Evolutionary conservation across 2,797 vertebrate genomes (phyloP).

Genomic region (Tapera naevia): DNA sequence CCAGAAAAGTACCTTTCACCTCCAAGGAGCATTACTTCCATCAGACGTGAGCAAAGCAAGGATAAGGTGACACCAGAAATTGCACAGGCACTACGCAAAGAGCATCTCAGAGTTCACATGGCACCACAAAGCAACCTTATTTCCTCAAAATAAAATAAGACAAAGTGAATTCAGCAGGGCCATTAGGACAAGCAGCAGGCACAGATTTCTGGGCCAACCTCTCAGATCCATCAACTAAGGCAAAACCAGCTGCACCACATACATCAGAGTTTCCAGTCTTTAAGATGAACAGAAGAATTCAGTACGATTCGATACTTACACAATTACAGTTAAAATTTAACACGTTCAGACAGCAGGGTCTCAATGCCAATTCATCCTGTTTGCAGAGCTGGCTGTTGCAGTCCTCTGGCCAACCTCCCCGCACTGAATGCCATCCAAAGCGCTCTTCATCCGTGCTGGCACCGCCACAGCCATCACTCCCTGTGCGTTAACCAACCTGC

Average conservation of each 20-base stretch:
- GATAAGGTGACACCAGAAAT: background rate
- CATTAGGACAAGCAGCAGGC: background rate
- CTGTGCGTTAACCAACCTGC: background rate
- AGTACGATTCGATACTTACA: rapidly evolving
- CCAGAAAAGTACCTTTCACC: background rate
- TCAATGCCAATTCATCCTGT: background rate
- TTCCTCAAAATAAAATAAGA: background rate
- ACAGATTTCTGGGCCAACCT: background rate
- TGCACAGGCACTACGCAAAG: background rate
- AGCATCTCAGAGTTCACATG: background rate
- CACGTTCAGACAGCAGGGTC: background rate
- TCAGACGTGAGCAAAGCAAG: rapidly evolving
- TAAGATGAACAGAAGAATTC: background rate
- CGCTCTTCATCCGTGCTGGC: background rate
- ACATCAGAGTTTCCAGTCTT: background rate
- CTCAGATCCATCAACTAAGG: background rate
- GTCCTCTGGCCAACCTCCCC: background rate
- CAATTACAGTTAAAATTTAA: background rate
- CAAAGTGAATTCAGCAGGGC: rapidly evolving
- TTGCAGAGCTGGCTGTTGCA: background rate
- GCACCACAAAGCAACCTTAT: background rate
- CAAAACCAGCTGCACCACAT: background rate
- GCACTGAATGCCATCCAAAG: rapidly evolving
- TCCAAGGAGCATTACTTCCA: background rate
- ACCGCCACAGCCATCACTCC: rapidly evolving